These are phyloP conservation scores for Chaenogobius annularis DNA, from an alignment of 2,113 vertebrate genomes.

Conservation along the genomic window DNA sequence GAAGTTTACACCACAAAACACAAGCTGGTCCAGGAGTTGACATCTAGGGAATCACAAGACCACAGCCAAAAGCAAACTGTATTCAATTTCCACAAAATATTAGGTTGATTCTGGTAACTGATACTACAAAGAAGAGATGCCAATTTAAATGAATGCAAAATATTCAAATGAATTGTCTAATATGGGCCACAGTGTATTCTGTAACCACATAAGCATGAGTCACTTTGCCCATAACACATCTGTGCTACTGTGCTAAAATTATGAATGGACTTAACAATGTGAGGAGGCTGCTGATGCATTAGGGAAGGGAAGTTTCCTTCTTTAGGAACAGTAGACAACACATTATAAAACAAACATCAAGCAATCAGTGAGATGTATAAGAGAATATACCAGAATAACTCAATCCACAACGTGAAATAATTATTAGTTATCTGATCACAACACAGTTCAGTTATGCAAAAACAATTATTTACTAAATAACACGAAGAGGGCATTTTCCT, in stretches of 20 bases:
- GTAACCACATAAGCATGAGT: conserved; percentile 17
- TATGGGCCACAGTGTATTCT: conserved; percentile 3
- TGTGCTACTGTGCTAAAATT: conserved; percentile 5
- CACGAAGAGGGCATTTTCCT: neutral
- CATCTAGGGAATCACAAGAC: neutral
- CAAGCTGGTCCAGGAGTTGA: neutral
- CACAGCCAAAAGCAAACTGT: neutral
- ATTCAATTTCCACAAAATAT: neutral
- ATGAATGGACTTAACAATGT: conserved; percentile 41
- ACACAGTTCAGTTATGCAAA: too few relatives aligned
- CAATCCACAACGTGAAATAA: neutral
- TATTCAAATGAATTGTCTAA: neutral
- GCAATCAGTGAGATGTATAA: neutral
- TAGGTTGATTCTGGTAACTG: neutral
- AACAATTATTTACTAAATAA: too few relatives aligned
- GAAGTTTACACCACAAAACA: conserved; percentile 10
- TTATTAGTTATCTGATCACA: neutral
- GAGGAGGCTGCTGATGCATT: conserved; percentile 48
- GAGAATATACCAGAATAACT: neutral
- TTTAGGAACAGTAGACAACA: neutral
- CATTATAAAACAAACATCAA: neutral
- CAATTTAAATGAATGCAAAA: neutral
- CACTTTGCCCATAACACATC: conserved; percentile 8
- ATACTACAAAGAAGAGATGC: neutral
- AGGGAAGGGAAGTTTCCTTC: conserved; percentile 24